Evolutionary conservation across 35 echinoderm and acorn worm species (phyloP).

Genomic region (Heliocidaris tuberculata): DNA sequence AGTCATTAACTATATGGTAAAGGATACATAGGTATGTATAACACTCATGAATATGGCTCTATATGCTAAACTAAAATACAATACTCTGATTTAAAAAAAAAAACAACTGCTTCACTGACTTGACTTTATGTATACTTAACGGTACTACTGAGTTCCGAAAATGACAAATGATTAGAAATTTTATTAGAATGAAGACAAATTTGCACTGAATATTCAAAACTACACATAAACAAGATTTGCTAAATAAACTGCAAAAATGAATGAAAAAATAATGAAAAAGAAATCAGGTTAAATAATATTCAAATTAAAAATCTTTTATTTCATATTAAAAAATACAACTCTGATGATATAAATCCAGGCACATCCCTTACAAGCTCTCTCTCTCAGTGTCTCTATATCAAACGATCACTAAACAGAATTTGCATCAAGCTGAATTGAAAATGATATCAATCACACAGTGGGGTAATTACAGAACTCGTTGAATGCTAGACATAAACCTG

Average conservation of each 20-base stretch:
- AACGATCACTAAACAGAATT: not conserved
- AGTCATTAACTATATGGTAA: too few species aligned
- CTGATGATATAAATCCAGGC: too few species aligned
- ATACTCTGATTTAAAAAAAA: not conserved
- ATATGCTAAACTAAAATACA: not conserved
- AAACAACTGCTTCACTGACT: too few species aligned
- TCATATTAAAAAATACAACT: too few species aligned
- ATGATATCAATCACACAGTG: not conserved
- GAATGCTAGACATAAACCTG: not conserved
- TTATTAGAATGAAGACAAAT: not conserved
- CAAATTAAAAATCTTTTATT: not conserved
- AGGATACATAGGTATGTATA: too few species aligned
- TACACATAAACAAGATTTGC: not conserved
- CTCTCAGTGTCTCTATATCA: not conserved
- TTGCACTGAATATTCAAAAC: not conserved
- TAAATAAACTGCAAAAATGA: not conserved
- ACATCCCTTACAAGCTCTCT: not conserved
- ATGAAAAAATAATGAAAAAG: not conserved
- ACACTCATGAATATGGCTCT: too few species aligned
- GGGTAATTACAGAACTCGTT: constrained; percentile 6
- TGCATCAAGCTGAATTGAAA: not conserved
- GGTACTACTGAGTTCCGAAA: not conserved
- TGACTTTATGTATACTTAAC: not conserved
- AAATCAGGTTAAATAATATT: not conserved
- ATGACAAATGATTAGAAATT: not conserved